Conservation (phyloP, 2,888 invertebrate genomes). For the Drosophila macrospina region DNA sequence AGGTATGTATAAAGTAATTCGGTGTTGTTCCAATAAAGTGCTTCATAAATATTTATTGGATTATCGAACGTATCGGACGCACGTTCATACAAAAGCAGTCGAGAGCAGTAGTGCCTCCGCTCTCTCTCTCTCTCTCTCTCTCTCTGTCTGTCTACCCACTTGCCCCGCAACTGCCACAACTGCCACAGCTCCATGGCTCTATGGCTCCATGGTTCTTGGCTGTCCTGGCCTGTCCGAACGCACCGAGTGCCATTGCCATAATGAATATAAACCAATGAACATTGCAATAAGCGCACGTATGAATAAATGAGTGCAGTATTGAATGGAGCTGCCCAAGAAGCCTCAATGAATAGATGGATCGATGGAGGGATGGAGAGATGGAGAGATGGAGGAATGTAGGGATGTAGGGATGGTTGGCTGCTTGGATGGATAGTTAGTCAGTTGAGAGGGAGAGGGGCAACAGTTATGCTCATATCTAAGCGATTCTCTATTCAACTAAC, state of each 20-base stretch:
- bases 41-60: conserved; percentile 83
- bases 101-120: conserved; percentile 4
- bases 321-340: conserved; percentile 47
- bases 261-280: conserved; percentile 79
- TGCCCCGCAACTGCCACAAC: no score
- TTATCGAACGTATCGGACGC: conserved; percentile 70
- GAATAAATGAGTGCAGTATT: conserved; percentile 76
- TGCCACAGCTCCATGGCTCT: no score
- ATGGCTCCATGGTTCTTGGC: no score
- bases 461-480: conserved; percentile 35
- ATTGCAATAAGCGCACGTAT: conserved; percentile 81
- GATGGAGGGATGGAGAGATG: conserved; percentile 6
- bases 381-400: conserved; percentile 7
- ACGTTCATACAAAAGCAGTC: conserved; percentile 40
- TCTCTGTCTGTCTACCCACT: no score
- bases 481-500: conserved; percentile 14
- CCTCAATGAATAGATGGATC: conserved; percentile 8
- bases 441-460: not conserved
- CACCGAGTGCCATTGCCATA: conserved; percentile 75
- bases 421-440: no score
- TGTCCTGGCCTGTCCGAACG: conserved; percentile 39
- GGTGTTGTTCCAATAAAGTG: conserved; percentile 82
- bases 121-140: no score
- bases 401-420: conserved; percentile 1
- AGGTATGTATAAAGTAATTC: conserved; percentile 74